Base-by-base conservation (phyloP, 2,888 invertebrate species). In the Pecten maximus region DNA sequence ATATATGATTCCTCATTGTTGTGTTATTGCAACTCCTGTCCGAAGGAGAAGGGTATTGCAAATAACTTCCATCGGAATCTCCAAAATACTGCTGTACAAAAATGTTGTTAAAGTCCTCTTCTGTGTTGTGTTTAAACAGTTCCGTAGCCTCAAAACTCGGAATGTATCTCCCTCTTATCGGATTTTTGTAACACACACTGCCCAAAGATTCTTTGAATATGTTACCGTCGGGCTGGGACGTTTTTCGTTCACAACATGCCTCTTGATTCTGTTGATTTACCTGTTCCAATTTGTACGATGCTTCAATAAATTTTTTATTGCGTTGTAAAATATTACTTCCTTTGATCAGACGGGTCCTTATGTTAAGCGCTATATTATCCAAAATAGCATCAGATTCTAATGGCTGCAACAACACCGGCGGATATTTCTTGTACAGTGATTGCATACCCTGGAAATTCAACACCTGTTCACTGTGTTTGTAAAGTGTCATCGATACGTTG, bases 1-100 rank as follows among this genome's bases (percentile, higher is more conserved):
- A 92, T 44, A 90, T 35, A 48, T 88, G 89, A 48, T 89, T 91
- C 6, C n/a, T 86, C 39, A 60, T 28, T 2, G 39, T 40, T 23
- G 86, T 86, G 6, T 86, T 54, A 19, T 89, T 44, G 60, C 91
- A 92, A 10, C 74, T 87, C 3, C 16, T 87, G 40, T 87, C 88
- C 8, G 87, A 35, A 40, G 87, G 88, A 19, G 89, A 40, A 40
- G 91, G 91, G 40, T 90, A 92, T 87, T 92, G 91, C 16, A 90
- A 89, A 91, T 92, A 92, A 40, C 89, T 89, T 19, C 91, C 91
- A 19, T 48, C 28, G 6, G 74, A 54, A 87, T 92, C 91, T 39
- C 91, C 91, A 87, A 88, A 92, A 88, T 92, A 92, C 40, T 92
- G 91, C 6, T 74, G 74, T 23, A 74, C 74, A 35, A 74, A 74